phyloP scores from a whole-genome alignment of 1,140 invertebrate species.

The Scaptodrosophila lebanonensis region DNA sequence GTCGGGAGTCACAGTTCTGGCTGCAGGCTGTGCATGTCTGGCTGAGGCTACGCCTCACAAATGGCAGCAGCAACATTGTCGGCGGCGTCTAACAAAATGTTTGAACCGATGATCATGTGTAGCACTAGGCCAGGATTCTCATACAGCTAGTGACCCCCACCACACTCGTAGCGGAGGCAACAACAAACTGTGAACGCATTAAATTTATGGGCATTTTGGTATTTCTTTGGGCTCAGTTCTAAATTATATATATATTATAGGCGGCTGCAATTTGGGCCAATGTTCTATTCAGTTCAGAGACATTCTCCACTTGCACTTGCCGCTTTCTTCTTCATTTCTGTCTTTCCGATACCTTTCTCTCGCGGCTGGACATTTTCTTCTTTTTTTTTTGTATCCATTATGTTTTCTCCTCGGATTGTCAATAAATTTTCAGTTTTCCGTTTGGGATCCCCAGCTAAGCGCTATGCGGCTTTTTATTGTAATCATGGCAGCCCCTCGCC shows the following conservation, averaged over 20 bases:
- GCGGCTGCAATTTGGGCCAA: too few species aligned
- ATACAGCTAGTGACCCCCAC: constrained; percentile 1
- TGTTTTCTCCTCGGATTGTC: constrained; percentile 43
- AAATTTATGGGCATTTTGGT: constrained; percentile 58
- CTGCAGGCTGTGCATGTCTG: too few species aligned
- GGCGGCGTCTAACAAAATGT: constrained; percentile 67
- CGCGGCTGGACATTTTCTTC: constrained; percentile 70
- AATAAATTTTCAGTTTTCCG: constrained; percentile 74
- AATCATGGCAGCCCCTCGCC: too few species aligned
- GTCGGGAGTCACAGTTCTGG: constrained; percentile 1
- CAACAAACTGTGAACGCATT: background rate
- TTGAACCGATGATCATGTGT: constrained; percentile 39
- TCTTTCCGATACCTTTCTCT: constrained; percentile 44
- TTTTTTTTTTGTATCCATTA: constrained; percentile 44
- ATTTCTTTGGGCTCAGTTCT: too few species aligned
- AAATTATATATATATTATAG: too few species aligned
- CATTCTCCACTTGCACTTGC: constrained; percentile 35
- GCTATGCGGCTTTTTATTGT: constrained; percentile 48
- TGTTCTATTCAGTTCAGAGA: too few species aligned
- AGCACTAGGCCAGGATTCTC: constrained; percentile 30
- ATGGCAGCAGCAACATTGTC: constrained; percentile 41
- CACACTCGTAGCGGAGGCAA: constrained; percentile 12
- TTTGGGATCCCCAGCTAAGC: too few species aligned
- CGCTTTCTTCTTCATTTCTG: constrained; percentile 36
- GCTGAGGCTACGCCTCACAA: constrained; percentile 34